Evolutionary conservation across 2,888 invertebrate species (phyloP).

Genomic region (Elysia crispata): DNA sequence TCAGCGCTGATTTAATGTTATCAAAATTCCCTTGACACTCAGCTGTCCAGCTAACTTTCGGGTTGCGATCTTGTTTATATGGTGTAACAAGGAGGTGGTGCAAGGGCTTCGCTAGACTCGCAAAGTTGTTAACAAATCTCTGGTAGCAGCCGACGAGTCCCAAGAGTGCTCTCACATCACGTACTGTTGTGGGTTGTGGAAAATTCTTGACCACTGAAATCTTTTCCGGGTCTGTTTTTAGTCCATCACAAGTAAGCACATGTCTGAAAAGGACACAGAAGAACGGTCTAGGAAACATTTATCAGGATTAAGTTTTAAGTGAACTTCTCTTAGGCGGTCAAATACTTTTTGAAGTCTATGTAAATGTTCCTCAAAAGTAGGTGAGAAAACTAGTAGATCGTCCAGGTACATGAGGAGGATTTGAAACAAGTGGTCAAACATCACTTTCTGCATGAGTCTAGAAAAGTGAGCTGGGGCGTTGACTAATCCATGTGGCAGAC

Average conservation of each 20-base stretch:
- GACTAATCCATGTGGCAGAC: constrained; percentile 30
- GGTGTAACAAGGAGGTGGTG: neutral
- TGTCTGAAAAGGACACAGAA: constrained; percentile 48
- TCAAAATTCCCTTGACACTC: constrained; percentile 34
- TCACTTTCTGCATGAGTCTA: neutral
- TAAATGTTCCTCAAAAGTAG: constrained; percentile 42
- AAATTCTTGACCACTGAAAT: constrained; percentile 44
- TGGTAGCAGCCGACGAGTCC: constrained; percentile 52
- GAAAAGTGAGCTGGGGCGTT: constrained; percentile 32
- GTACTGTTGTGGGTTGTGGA: constrained; percentile 28
- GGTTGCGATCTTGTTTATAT: too few relatives aligned
- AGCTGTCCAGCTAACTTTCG: neutral
- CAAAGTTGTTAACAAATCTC: constrained; percentile 52
- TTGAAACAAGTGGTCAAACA: neutral
- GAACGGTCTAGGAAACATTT: constrained; percentile 51
- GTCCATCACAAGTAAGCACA: constrained; percentile 50
- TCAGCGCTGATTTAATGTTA: constrained; percentile 29
- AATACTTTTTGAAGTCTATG: constrained; percentile 43
- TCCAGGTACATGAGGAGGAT: constrained; percentile 56
- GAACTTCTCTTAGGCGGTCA: constrained; percentile 32
- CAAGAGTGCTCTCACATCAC: constrained; percentile 40
- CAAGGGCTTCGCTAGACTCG: constrained; percentile 48
- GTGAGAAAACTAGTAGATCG: constrained; percentile 55
- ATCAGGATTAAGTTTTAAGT: constrained; percentile 52
- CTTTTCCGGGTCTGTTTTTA: constrained; percentile 46